Evolutionary conservation across 2,113 vertebrate species (phyloP).

Genomic region (Pterocles gutturalis): DNA sequence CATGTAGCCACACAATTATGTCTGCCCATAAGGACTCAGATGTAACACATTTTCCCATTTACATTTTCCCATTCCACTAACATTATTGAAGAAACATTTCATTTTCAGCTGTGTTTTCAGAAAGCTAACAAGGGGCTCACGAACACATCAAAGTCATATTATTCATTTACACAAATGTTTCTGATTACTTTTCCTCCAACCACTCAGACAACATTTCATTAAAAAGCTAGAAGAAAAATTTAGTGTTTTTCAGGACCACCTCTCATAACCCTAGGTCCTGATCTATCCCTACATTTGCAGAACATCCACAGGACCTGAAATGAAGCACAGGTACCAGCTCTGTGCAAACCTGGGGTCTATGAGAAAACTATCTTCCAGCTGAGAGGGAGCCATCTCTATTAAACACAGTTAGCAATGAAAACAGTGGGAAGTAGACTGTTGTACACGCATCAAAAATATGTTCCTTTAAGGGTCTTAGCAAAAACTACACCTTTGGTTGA

Average conservation of each 20-base stretch:
- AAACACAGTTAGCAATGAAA: neutral
- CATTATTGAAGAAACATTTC: conserved; percentile 36
- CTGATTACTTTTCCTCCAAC: conserved; percentile 1
- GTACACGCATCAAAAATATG: neutral
- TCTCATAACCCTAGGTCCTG: neutral
- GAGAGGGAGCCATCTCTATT: neutral
- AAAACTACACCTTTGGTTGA: conserved; percentile 52
- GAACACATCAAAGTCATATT: conserved; percentile 34
- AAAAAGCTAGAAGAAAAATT: neutral
- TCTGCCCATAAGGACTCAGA: neutral
- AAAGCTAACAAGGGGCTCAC: conserved; percentile 16
- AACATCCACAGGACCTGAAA: neutral
- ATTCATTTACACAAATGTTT: conserved; percentile 57
- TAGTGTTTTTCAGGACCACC: neutral
- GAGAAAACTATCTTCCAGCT: neutral
- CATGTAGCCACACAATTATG: neutral
- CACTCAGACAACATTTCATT: conserved; percentile 1
- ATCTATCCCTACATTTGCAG: neutral
- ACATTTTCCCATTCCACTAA: conserved; percentile 1
- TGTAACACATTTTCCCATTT: neutral
- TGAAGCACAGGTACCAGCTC: neutral
- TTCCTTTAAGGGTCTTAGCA: conserved; percentile 16
- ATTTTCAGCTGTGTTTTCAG: conserved; percentile 46
- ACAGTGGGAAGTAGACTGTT: neutral
- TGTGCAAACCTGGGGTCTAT: neutral